These are phyloP conservation scores for Apostichopus japonicus DNA, from an alignment of 35 echinoderm and acorn worm genomes.

Conservation along the genomic window DNA sequence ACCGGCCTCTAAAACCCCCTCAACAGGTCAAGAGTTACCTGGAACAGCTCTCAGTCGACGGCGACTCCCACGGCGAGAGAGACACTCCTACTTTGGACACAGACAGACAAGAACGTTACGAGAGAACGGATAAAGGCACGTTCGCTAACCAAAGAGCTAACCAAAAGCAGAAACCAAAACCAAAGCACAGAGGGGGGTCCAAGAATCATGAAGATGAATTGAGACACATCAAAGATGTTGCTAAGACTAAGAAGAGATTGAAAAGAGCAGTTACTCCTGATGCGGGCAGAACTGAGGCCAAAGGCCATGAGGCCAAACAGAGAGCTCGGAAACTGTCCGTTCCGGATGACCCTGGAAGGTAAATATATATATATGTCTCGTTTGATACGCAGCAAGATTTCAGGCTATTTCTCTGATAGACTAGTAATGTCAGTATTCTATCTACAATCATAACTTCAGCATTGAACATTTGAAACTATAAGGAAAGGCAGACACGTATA, in stretches of 20 bases:
- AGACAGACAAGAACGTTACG: not conserved
- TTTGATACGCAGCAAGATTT: too few species aligned
- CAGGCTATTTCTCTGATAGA: too few species aligned
- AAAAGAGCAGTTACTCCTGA: constrained; percentile 59
- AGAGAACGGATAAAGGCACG: not conserved
- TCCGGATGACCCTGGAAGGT: constrained; percentile 7
- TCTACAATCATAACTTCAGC: too few species aligned
- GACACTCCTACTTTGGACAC: not conserved
- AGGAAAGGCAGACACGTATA: too few species aligned
- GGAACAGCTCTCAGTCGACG: not conserved
- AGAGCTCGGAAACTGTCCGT: not conserved
- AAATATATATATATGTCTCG: not conserved
- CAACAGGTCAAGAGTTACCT: constrained; percentile 46
- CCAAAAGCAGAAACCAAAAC: not conserved
- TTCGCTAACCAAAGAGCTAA: not conserved
- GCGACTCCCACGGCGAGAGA: not conserved
- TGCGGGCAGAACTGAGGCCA: constrained; percentile 30
- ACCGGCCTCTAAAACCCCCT: constrained; percentile 67
- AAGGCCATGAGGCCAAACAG: not conserved
- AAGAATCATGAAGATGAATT: constrained; percentile 46
- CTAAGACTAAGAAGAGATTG: constrained; percentile 41
- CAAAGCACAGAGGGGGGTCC: not conserved
- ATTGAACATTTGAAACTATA: too few species aligned
- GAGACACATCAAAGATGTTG: constrained; percentile 75
- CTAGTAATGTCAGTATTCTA: too few species aligned